Evolutionary conservation across 2,113 vertebrate species (phyloP).

Genomic region (Aix galericulata): DNA sequence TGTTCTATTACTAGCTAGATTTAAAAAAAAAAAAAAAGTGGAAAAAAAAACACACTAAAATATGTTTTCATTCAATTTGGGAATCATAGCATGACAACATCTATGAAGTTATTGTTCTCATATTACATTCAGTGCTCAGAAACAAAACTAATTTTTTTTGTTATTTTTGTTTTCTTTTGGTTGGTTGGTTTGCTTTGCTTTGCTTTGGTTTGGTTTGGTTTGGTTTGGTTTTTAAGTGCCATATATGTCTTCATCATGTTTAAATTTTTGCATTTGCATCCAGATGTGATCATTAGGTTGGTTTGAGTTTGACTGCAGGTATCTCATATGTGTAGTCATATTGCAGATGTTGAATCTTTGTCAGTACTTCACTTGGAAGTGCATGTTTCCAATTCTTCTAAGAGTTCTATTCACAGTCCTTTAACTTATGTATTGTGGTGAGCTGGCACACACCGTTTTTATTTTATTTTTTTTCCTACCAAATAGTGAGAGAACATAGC

Average conservation of each 20-base stretch:
- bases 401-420: background rate
- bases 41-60: background rate
- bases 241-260: background rate
- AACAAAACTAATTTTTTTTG: background rate
- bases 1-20: background rate
- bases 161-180: too few relatives aligned
- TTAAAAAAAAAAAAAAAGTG: background rate
- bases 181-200: background rate
- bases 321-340: background rate
- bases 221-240: background rate
- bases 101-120: background rate
- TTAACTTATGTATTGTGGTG: background rate
- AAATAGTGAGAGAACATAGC: background rate
- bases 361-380: background rate
- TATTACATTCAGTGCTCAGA: background rate
- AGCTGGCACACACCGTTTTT: background rate
- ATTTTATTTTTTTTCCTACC: background rate
- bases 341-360: background rate
- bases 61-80: background rate
- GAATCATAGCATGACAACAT: background rate
- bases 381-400: background rate
- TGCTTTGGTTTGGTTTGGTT: background rate
- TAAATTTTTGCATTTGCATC: background rate
- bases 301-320: background rate
- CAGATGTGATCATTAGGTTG: constrained; percentile 15